phyloP scores from a whole-genome alignment of 1,140 invertebrate species.

The Apolygus lucorum region DNA sequence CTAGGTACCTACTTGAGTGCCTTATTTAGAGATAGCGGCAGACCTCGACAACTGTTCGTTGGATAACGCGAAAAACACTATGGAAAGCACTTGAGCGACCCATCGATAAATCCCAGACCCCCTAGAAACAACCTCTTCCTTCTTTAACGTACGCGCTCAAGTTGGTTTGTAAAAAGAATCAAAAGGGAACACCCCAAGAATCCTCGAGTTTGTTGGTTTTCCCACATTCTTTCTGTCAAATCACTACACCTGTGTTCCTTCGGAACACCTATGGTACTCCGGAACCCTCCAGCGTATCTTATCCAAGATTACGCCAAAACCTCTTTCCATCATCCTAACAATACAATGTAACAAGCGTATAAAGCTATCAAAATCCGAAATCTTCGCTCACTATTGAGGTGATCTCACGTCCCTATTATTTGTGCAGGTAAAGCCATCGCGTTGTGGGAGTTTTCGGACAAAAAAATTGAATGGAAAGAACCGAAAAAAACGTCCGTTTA shows the following conservation, averaged over 20 bases:
- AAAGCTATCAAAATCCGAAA: conserved; percentile 5
- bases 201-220: conserved; percentile 8
- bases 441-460: not conserved
- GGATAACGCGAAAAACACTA: too few relatives aligned
- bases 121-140: not conserved
- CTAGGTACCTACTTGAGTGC: too few relatives aligned
- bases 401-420: not conserved
- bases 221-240: conserved; percentile 8
- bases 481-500: not conserved
- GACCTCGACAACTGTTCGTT: too few relatives aligned
- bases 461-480: not conserved
- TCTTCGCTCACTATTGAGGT: too few relatives aligned
- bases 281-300: not conserved
- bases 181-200: not conserved
- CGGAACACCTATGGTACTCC: not conserved
- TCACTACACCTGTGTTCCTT: not conserved
- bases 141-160: not conserved
- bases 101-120: too few relatives aligned
- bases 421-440: not conserved
- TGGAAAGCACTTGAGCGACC: too few relatives aligned
- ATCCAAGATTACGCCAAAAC: not conserved
- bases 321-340: not conserved
- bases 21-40: too few relatives aligned
- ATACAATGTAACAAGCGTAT: not conserved
- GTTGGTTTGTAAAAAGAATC: not conserved